These are phyloP conservation scores for Xestoiulus laeticollis DNA, from an alignment of 2,888 invertebrate species.

Conservation along the genomic window DNA sequence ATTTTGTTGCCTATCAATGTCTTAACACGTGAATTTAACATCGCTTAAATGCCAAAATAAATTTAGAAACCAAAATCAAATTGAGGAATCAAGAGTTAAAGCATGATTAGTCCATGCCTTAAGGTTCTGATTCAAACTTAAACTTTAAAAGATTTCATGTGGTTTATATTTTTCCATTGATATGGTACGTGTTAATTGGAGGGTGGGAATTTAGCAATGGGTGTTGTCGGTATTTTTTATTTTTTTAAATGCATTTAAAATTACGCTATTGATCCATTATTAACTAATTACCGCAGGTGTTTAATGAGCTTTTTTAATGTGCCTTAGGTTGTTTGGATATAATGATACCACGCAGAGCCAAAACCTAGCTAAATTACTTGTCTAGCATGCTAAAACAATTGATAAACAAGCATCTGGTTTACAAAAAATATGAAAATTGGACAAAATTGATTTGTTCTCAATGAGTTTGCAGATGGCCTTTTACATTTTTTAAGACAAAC, in stretches of 20 bases:
- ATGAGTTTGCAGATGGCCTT: no score
- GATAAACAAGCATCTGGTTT: no score
- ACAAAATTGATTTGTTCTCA: no score
- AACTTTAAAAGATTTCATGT: not conserved
- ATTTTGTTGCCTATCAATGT: constrained; percentile 36
- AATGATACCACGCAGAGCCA: not conserved
- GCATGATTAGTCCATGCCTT: not conserved
- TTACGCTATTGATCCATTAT: not conserved
- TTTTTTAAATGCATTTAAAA: not conserved
- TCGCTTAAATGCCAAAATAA: not conserved
- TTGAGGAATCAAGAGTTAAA: not conserved
- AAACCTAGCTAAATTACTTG: not conserved
- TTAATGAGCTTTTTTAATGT: not conserved
- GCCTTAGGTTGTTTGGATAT: not conserved
- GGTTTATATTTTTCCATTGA: not conserved
- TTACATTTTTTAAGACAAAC: no score
- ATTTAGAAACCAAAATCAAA: not conserved
- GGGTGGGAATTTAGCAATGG: not conserved
- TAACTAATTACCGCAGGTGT: not conserved
- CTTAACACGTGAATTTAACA: not conserved
- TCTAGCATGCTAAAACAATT: not conserved
- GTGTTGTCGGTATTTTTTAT: not conserved
- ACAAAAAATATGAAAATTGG: no score
- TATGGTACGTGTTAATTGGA: not conserved
- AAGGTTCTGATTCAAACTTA: not conserved